Base-by-base conservation (phyloP, 2,797 vertebrate genomes). In the Denticeps clupeoides region DNA sequence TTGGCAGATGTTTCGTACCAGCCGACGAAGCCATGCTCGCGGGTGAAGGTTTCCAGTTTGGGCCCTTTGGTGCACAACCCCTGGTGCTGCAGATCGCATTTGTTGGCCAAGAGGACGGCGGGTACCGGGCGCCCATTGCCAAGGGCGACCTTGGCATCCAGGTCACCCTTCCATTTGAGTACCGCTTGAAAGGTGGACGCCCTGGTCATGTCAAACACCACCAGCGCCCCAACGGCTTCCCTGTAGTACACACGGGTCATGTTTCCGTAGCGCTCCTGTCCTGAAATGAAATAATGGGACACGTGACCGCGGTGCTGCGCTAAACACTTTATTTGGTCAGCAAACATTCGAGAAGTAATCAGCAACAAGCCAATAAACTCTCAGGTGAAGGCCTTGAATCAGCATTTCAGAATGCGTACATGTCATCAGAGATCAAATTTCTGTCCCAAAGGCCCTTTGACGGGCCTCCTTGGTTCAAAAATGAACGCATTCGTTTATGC, bases 201-300 rank as follows among this genome's bases (percentile, higher is more conserved):
- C 1, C 85, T 51, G 3, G 85, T 84, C 77, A 87, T 79, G 69
- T 87, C 85, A 11, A 84, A 87, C 51, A 88, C 81, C 2, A 88
- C 80, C 1, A 88, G 68, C 0, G 84, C 86, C 1, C 84, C 86
- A 3, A 86, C 81, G 0, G 85, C 86, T 56, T 87, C 83, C 2
- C 79, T 57, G 73, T 87, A 88, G 69, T 87, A 88, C 10, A 87
- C 81, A 0, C 85, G 79, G n/a, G 85, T 87, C 86, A 87, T 87
- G 73, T 87, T 82, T 19, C 86, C 86, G 19, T 86, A 88, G 4
- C 86, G 73, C 45, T 88, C 86, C 59, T 88, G 86, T 12, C 86
- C 85, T 88, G 52, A 32, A 3, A 1, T 2, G 45, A 11, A 46
- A 8, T 16, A 49, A 45, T n/a, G n/a, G n/a, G n/a, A n/a, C n/a